Conservation (phyloP, 2,113 vertebrate species). For the Natator depressus region DNA sequence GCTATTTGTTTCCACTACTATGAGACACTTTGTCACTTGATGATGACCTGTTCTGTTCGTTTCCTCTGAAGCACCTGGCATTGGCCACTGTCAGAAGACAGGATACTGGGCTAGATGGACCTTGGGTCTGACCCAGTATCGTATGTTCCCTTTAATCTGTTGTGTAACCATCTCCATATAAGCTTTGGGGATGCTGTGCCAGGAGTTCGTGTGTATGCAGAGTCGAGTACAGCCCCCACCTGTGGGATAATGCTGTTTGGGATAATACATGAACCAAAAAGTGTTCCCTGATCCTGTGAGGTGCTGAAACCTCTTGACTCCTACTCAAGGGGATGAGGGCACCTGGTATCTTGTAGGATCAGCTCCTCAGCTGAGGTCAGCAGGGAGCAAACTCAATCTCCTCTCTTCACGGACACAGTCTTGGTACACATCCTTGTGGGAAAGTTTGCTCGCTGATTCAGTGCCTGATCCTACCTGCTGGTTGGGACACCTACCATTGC, state of each 20-base stretch:
- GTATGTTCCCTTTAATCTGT: background rate
- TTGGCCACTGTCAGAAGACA: no score
- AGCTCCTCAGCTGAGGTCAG: background rate
- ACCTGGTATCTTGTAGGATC: background rate
- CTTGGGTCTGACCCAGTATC: no score
- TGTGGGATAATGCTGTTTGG: background rate
- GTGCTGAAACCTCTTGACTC: background rate
- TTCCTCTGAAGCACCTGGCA: no score
- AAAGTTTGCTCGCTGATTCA: background rate
- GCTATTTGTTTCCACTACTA: background rate
- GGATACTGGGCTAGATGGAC: no score
- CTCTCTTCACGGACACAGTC: background rate
- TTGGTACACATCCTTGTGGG: background rate
- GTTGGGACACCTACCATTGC: background rate
- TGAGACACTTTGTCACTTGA: background rate
- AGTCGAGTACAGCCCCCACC: background rate
- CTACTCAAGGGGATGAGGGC: background rate
- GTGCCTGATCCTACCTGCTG: background rate
- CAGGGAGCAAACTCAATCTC: background rate
- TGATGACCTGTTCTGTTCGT: no score
- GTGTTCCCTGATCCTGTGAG: background rate
- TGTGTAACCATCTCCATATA: fast-evolving
- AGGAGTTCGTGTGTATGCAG: background rate
- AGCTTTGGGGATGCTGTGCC: background rate
- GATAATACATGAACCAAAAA: background rate